These are phyloP conservation scores for Rhadinocentrus ornatus DNA, from an alignment of 2,797 vertebrate genomes.

Conservation along the genomic window DNA sequence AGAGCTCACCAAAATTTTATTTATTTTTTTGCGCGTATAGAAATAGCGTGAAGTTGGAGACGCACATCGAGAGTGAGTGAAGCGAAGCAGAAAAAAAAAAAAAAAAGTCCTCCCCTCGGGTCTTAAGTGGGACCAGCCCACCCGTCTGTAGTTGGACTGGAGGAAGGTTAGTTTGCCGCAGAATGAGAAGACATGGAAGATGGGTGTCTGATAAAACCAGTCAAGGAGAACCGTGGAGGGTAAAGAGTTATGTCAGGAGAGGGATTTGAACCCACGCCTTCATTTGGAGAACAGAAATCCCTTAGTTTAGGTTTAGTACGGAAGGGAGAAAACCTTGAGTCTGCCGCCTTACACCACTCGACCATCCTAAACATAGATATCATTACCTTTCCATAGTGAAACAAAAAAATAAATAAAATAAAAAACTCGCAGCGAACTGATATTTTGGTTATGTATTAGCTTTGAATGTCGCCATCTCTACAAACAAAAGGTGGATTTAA, in stretches of 20 bases:
- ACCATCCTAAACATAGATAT: too few species aligned
- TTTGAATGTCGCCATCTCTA: background rate
- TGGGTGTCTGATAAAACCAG: slow-evolving; percentile 39
- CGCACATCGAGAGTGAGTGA: background rate
- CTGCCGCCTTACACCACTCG: too few species aligned
- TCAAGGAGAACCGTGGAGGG: background rate
- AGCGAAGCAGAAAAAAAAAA: slow-evolving; percentile 23
- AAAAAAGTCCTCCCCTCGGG: slow-evolving; percentile 3
- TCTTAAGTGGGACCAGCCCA: slow-evolving; percentile 47
- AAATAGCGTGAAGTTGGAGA: slow-evolving; percentile 38
- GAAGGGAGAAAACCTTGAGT: background rate
- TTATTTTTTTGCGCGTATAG: slow-evolving; percentile 23
- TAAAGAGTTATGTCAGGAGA: background rate
- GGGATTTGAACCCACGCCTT: background rate
- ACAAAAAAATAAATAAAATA: too few species aligned
- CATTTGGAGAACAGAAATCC: background rate
- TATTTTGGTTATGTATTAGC: background rate
- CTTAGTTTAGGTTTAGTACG: background rate
- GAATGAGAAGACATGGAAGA: slow-evolving; percentile 19
- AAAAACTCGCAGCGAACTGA: background rate
- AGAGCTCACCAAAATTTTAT: slow-evolving; percentile 21
- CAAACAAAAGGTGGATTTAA: too few species aligned
- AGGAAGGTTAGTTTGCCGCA: background rate
- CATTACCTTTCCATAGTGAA: too few species aligned
- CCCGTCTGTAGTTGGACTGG: slow-evolving; percentile 15